Conservation (phyloP, 2,113 vertebrate species). For the Datnioides undecimradiatus region DNA sequence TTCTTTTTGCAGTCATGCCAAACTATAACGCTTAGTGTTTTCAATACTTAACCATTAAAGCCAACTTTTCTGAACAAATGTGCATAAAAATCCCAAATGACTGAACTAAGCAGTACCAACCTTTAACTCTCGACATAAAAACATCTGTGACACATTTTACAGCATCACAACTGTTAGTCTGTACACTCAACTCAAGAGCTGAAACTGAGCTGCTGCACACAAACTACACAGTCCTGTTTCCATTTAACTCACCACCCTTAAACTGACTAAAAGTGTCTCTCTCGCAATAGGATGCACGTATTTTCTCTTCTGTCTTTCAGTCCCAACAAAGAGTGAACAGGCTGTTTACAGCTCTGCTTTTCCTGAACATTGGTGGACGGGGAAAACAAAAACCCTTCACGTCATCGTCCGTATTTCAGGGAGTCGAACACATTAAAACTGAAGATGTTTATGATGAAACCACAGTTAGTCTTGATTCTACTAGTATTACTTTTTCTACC, state of each 20-base stretch:
- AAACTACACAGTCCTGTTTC: not conserved
- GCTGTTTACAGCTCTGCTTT: not conserved
- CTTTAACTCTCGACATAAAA: conserved; percentile 33
- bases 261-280: not conserved
- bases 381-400: conserved; percentile 7
- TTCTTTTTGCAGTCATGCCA: not conserved
- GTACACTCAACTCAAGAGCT: not conserved
- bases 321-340: not conserved
- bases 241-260: not conserved
- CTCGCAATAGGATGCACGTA: not conserved
- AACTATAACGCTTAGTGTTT: not conserved
- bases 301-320: not conserved
- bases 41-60: conserved; percentile 43
- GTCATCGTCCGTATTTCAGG: not conserved
- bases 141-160: not conserved
- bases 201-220: conserved; percentile 2
- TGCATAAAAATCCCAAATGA: conserved; percentile 8
- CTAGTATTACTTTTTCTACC: not conserved
- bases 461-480: not conserved
- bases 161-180: not conserved
- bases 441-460: not conserved
- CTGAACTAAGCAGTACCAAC: not conserved
- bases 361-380: not conserved
- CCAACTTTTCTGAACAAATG: conserved; percentile 26
- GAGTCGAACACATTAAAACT: not conserved